Evolutionary conservation across 2,888 invertebrate genomes (phyloP), one percentile per base, ranked within the genome.

Genomic region (Bombyx huttoni): DNA sequence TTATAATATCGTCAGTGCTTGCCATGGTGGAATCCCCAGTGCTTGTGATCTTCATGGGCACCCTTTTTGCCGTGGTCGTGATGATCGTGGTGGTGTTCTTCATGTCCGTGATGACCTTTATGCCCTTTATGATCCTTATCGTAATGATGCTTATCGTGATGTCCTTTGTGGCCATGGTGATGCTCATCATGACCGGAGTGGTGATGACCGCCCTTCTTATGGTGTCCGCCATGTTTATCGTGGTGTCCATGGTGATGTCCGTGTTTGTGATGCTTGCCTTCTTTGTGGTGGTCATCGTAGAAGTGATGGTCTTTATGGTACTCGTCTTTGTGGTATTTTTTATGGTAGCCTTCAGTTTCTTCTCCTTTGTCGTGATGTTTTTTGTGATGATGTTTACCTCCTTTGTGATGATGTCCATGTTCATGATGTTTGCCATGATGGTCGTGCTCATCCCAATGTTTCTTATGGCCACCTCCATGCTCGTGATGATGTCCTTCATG

Each of bases 301-400:
- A 96, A 96, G 87, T 95, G 94, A 74, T 95, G 95, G 67, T 95
- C 93, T 77, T 96, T 96, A 69, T 94, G 93, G 77, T 92, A 95
- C 73, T 96, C 96, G 70, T 96, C 95, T 74, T 96, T 96, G 77
- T 95, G 94, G 65, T 93, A 93, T 67, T 95, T 95, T 80, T 95
- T 94, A 73, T 96, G 95, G 76, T 93, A 95, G 9, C 95, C 95
- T 58, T 94, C 91, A 49, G 94, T 93, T 65, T 95, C 94, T 66
- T 94, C 94, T 0, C 94, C 95, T 72, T 95, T 95, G 71, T 95
- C 95, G 79, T 94, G 94, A 47, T 94, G 94, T 68, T 94, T 94
- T 74, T 95, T 94, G 68, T 94, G 93, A 47, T 92, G 92, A 75
- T 92, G 93, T 67, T 95, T 94, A 40, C 92, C 93, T 13, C 92